Evolutionary conservation across 2,797 vertebrate genomes (phyloP), one percentile per base, ranked within the genome.

Genomic region (Tangara arthus): DNA sequence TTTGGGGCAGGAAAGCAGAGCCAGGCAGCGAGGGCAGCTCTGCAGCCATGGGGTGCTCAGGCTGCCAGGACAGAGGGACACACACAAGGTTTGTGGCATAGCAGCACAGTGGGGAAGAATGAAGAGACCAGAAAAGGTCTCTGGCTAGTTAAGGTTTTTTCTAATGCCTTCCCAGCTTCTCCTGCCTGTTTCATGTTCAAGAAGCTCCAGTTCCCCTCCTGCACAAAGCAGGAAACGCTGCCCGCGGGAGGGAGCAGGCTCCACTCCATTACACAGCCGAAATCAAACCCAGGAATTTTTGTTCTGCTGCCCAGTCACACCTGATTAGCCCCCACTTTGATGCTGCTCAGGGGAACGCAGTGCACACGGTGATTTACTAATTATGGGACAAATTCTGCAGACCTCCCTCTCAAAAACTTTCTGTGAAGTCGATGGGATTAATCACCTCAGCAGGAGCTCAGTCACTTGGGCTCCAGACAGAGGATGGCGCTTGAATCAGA

Each of bases 251-350:
- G 82, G 83, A 75, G 76, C 78, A 61, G 84, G n/a, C 92, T 89
- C 59, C 47, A 26, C 89, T 85, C 35, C 64, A 85, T 68, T 47
- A 81, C 56, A 66, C 60, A 10, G 82, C 61, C 21, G 7, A 87
- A 95, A 94, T 55, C 87, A 80, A 92, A 89, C 53, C 21, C 5
- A 65, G 52, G 52, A 71, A 57, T 77, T 93, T 92, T 24, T 65
- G 35, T 69, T 78, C 93, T 83, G 84, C 87, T 85, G 86, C 72
- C 93, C 47, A 77, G 82, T 87, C 91, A 85, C 44, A 96, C 89
- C 96, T 94, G 93, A 96, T 96, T 91, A 96, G 81, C 47, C 32
- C 73, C 65, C 22, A 32, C 92, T 96, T 96, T 95, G 95, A 92
- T 83, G 91, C 92, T 79, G 94, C 82, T 77, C 55, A 52, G 82